These are phyloP conservation scores for roundworm (Caenorhabditis elegans) DNA, from an alignment of 1,140 invertebrate genomes.

Conservation along the genomic window DNA sequence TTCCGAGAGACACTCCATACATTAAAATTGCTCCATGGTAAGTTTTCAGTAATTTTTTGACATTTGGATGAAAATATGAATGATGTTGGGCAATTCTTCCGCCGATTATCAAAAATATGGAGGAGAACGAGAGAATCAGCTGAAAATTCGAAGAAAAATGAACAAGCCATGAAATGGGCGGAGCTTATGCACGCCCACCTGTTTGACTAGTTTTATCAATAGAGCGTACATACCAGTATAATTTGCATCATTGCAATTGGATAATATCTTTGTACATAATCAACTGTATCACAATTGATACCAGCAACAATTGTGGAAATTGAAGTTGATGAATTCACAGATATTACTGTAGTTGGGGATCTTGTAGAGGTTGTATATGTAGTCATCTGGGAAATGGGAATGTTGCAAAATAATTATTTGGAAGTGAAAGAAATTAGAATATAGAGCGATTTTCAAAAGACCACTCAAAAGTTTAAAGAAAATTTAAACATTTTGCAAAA, in stretches of 20 bases:
- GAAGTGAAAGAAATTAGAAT: too few species aligned
- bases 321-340: neutral
- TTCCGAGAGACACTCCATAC: neutral
- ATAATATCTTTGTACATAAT: neutral
- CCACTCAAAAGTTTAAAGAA: too few species aligned
- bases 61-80: slow-evolving; percentile 14
- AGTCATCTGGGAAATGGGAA: neutral
- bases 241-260: neutral
- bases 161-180: too few species aligned
- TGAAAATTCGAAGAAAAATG: too few species aligned
- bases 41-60: neutral
- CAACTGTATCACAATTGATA: slow-evolving; percentile 1
- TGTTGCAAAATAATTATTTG: too few species aligned
- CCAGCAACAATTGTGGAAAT: neutral
- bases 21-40: neutral
- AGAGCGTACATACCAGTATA: neutral
- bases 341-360: neutral
- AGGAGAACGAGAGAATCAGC: neutral
- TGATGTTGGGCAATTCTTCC: neutral
- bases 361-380: neutral
- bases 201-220: too few species aligned
- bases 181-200: too few species aligned
- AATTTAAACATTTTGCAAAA: too few species aligned
- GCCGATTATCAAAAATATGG: neutral
- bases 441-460: too few species aligned